These are phyloP conservation scores for Hemichromis elongatus DNA, from an alignment of 2,113 vertebrate species.

Conservation along the genomic window DNA sequence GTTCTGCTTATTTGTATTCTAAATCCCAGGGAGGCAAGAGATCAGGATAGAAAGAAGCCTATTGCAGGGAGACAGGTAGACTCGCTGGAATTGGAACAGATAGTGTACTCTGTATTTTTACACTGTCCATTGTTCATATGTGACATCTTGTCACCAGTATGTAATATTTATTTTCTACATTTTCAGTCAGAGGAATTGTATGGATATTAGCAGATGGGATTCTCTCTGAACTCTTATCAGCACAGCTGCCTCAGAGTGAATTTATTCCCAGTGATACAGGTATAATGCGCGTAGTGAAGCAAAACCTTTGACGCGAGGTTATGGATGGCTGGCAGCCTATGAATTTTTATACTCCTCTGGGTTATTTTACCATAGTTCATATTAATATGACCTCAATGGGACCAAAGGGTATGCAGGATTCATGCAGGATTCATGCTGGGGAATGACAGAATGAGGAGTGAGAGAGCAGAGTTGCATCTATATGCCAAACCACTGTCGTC, in stretches of 20 bases:
- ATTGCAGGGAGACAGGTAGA: conserved; percentile 49
- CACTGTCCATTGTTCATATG: neutral
- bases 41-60: conserved; percentile 47
- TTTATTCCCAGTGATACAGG: conserved; percentile 37
- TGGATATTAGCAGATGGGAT: neutral
- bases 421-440: conserved; percentile 12
- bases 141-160: conserved; percentile 21
- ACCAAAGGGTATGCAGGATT: conserved; percentile 6
- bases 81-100: conserved; percentile 37
- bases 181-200: neutral
- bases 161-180: conserved; percentile 27
- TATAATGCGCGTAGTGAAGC: conserved; percentile 14
- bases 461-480: conserved; percentile 16
- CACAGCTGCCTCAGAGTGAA: conserved; percentile 7
- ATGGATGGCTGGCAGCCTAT: conserved; percentile 23
- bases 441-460: conserved; percentile 25
- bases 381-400: conserved; percentile 39
- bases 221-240: conserved; percentile 37
- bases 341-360: conserved; percentile 27
- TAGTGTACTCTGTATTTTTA: conserved; percentile 13
- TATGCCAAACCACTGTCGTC: conserved; percentile 31
- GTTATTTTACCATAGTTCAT: conserved; percentile 39
- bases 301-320: conserved; percentile 45
- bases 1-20: conserved; percentile 72
- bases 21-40: conserved; percentile 38